Evolutionary conservation across 2,888 invertebrate genomes (phyloP), one percentile per base, ranked within the genome.

Genomic region (Sabellastarte sp.): DNA sequence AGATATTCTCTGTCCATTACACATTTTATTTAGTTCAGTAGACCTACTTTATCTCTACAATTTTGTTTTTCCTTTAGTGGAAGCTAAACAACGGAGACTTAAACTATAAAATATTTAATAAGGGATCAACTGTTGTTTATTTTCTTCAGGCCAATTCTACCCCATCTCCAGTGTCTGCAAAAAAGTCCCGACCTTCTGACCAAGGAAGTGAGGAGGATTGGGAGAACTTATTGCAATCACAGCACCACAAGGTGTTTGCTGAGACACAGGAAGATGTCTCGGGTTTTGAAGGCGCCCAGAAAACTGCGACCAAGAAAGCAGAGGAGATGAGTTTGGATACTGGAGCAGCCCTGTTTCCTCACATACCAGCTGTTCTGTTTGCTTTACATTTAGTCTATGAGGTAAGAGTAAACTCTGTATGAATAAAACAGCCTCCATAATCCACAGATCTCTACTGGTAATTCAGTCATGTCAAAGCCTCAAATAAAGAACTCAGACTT

Each of bases 381-480:
- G 88, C 91, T 0, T 86, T 96, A 41, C 96, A 96, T 85, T 86
- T 96, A 32, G 87, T 95, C 0, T 95, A 95, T 77, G 95, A 96
- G 87, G 87, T 86, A 74, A 67, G 62, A 20, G 5, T 5, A 15
- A 28, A 30, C 26, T 26, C 24, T 24, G 5, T 59, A 24, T n/a
- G n/a, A n/a, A n/a, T n/a, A n/a, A n/a, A n/a, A n/a, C n/a, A n/a
- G n/a, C n/a, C n/a, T n/a, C n/a, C n/a, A n/a, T n/a, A n/a, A n/a
- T n/a, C n/a, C n/a, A n/a, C n/a, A n/a, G n/a, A n/a, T n/a, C n/a
- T n/a, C n/a, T n/a, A n/a, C n/a, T n/a, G n/a, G n/a, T n/a, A n/a
- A n/a, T n/a, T n/a, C n/a, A n/a, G n/a, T n/a, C n/a, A n/a, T n/a
- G n/a, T n/a, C n/a, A n/a, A n/a, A n/a, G n/a, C n/a, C n/a, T n/a